Conservation (phyloP, 2,113 vertebrate genomes). For the Tyrannus savana region DNA sequence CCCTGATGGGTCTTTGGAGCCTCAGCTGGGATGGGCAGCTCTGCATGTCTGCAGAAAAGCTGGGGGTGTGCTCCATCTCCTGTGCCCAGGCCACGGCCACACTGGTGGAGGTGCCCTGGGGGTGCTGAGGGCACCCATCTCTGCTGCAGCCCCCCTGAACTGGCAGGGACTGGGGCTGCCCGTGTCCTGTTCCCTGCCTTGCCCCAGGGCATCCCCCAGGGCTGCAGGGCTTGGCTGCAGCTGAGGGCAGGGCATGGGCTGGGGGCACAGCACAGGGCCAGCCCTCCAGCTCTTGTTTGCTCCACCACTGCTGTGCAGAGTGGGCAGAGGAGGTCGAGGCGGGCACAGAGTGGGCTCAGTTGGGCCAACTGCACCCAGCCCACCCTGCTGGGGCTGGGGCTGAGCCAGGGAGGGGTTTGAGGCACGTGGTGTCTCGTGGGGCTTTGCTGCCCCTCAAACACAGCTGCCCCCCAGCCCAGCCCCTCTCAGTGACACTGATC, state of each 20-base stretch:
- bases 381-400: neutral
- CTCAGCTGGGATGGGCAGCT: neutral
- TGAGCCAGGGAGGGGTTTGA: no score
- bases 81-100: neutral
- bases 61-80: neutral
- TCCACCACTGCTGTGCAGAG: neutral
- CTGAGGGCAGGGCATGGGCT: neutral
- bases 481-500: neutral
- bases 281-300: neutral
- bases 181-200: neutral
- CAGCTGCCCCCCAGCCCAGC: neutral
- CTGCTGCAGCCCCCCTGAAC: neutral
- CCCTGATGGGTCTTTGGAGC: neutral
- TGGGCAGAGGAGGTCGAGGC: accelerated
- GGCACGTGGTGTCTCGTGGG: accelerated
- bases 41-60: neutral
- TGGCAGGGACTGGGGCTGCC: neutral
- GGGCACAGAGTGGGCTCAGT: neutral
- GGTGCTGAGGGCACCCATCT: neutral
- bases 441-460: neutral
- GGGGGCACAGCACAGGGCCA: neutral
- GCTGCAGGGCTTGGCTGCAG: neutral
- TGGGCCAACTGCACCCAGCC: neutral
- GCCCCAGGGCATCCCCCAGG: neutral
- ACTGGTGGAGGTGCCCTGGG: accelerated